A percentile compares a stretch with the other conserved stretches of the same genome.
These are phyloP conservation scores for Chrysolina oricalcia DNA, from an alignment of 2,888 invertebrate genomes.

Conservation along the genomic window DNA sequence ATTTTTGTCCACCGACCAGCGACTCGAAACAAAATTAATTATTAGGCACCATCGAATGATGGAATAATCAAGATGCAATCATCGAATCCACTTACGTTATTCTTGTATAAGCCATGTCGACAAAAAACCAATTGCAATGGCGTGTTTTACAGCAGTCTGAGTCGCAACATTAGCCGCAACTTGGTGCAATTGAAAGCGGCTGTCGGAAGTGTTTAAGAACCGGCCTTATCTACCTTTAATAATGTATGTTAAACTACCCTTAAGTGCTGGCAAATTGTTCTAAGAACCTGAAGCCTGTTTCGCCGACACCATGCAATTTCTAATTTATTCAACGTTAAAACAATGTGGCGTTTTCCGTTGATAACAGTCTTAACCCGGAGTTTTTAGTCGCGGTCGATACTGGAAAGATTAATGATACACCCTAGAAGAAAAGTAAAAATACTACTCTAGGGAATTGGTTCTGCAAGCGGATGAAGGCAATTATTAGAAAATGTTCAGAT, in stretches of 20 bases:
- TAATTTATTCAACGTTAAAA: constrained; percentile 56
- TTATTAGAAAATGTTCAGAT: too few species aligned
- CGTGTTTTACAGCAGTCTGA: constrained; percentile 59
- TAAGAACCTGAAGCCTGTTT: constrained; percentile 62
- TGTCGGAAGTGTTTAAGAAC: constrained; percentile 71
- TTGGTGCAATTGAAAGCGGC: constrained; percentile 70
- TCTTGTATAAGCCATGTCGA: constrained; percentile 48
- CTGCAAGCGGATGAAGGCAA: too few species aligned
- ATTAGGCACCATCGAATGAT: neutral
- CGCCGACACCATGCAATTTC: constrained; percentile 63
- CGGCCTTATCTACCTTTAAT: constrained; percentile 70
- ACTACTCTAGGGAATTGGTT: too few species aligned
- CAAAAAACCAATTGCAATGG: constrained; percentile 47
- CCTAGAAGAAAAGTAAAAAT: too few species aligned
- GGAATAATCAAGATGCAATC: neutral
- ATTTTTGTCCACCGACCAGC: too few species aligned
- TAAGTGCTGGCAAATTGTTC: constrained; percentile 72
- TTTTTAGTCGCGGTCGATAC: constrained; percentile 18
- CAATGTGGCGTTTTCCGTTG: constrained; percentile 43
- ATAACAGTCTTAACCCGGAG: constrained; percentile 42
- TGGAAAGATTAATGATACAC: neutral
- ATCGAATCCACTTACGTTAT: neutral
- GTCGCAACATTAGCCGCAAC: constrained; percentile 55
- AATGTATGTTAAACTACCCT: constrained; percentile 72
- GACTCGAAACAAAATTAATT: too few species aligned